Percentiles rank a stretch among this genome's conserved stretches.
phyloP scores from a whole-genome alignment of 1,140 invertebrate species.

The Ooceraea biroi region DNA sequence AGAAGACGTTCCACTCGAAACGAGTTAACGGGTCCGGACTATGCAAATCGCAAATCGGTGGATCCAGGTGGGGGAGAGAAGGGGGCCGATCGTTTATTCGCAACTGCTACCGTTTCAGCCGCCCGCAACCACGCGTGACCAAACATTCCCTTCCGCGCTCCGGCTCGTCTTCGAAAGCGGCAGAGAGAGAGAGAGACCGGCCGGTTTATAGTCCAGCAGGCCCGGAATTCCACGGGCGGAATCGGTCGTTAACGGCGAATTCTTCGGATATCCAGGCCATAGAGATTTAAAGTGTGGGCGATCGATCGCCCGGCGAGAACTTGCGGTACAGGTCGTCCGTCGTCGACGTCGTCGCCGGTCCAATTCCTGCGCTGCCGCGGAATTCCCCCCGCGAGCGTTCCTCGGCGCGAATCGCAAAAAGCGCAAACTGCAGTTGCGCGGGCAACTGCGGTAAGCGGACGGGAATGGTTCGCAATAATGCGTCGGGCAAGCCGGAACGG shows the following conservation, averaged over 20 bases:
- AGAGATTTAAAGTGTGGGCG: conserved; percentile 26
- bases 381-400: conserved; percentile 33
- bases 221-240: conserved; percentile 58
- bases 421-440: not conserved
- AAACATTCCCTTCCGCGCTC: conserved; percentile 81
- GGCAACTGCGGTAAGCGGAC: not conserved
- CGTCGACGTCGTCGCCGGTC: conserved; percentile 60
- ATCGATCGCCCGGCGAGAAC: conserved; percentile 60
- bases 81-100: conserved; percentile 48
- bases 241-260: conserved; percentile 62
- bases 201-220: conserved; percentile 59
- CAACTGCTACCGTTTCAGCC: conserved; percentile 73
- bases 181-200: not conserved
- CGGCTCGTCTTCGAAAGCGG: conserved; percentile 68
- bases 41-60: conserved; percentile 62
- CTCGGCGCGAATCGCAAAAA: not conserved
- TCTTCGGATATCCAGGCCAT: conserved; percentile 58
- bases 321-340: conserved; percentile 51
- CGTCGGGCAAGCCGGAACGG: not conserved
- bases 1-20: conserved; percentile 3
- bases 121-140: conserved; percentile 83
- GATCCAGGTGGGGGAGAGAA: conserved; percentile 37
- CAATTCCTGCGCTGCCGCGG: conserved; percentile 51
- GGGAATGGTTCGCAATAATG: conserved; percentile 45
- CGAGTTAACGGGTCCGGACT: conserved; percentile 52